phyloP scores from a whole-genome alignment of 2,888 invertebrate genomes.

The Rotaria socialis region DNA sequence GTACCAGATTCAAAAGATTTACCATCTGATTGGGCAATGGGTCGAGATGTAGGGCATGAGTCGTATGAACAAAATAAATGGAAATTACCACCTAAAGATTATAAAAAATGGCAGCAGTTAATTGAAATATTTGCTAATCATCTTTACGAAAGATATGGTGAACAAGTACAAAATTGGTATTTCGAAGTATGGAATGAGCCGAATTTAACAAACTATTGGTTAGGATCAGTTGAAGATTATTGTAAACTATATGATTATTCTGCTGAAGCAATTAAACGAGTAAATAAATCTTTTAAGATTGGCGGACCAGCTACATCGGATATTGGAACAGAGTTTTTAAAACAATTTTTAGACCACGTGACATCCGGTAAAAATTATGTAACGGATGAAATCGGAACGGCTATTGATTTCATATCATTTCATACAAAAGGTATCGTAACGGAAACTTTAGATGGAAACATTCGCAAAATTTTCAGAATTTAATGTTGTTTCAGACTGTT shows the following conservation, averaged over 20 bases:
- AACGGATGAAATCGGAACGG: not conserved
- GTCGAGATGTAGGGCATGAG: too few species aligned
- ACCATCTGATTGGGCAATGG: too few species aligned
- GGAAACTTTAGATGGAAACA: too few species aligned
- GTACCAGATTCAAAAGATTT: too few species aligned
- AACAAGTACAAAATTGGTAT: not conserved
- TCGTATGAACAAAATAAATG: too few species aligned
- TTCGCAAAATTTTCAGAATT: too few species aligned
- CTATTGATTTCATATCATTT: not conserved
- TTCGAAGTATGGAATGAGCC: slow-evolving; percentile 1
- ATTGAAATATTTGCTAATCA: too few species aligned
- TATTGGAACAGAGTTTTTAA: not conserved
- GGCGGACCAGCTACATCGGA: not conserved
- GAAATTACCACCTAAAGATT: too few species aligned
- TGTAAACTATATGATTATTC: not conserved
- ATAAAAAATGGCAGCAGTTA: too few species aligned
- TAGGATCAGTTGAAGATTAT: not conserved
- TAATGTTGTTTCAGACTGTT: too few species aligned
- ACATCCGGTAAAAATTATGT: not conserved
- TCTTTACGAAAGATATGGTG: not conserved
- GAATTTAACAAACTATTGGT: not conserved
- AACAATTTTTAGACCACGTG: not conserved
- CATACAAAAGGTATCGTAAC: not conserved
- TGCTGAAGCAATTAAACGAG: not conserved
- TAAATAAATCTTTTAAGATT: not conserved